These are phyloP conservation scores for Dichetophora obliterata DNA, from an alignment of 2,888 invertebrate genomes.

Conservation along the genomic window DNA sequence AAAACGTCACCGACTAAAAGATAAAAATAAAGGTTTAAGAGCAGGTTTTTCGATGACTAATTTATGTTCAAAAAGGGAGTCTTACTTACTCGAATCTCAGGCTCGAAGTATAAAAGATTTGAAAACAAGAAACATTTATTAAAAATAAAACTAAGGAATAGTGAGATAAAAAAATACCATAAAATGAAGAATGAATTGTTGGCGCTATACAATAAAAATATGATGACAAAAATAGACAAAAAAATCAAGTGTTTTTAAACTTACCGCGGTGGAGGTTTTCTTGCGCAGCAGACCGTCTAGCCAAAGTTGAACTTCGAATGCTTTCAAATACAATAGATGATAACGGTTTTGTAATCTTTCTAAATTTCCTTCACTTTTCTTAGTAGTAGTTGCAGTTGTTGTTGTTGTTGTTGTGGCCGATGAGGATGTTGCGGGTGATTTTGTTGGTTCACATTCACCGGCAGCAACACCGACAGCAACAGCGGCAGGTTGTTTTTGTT, in stretches of 20 bases:
- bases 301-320: constrained; percentile 93
- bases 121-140: too few species aligned
- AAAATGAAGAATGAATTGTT: too few species aligned
- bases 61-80: too few species aligned
- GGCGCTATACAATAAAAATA: too few species aligned
- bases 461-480: constrained; percentile 45
- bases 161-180: too few species aligned
- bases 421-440: constrained; percentile 48
- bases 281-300: constrained; percentile 84
- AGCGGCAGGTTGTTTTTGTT: constrained; percentile 57
- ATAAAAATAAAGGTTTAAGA: not conserved
- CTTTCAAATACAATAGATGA: constrained; percentile 89
- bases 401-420: constrained; percentile 26
- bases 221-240: too few species aligned
- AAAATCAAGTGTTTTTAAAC: constrained; percentile 52
- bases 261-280: constrained; percentile 76
- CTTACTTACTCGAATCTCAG: too few species aligned
- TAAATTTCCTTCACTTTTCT: constrained; percentile 67
- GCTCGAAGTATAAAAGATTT: too few species aligned
- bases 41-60: not conserved
- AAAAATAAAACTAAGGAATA: too few species aligned
- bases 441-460: constrained; percentile 47
- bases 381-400: constrained; percentile 24
- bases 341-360: constrained; percentile 86
- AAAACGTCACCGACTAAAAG: too few species aligned